These are phyloP conservation scores for Busseola fusca DNA, from an alignment of 2,888 invertebrate species.

Conservation along the genomic window DNA sequence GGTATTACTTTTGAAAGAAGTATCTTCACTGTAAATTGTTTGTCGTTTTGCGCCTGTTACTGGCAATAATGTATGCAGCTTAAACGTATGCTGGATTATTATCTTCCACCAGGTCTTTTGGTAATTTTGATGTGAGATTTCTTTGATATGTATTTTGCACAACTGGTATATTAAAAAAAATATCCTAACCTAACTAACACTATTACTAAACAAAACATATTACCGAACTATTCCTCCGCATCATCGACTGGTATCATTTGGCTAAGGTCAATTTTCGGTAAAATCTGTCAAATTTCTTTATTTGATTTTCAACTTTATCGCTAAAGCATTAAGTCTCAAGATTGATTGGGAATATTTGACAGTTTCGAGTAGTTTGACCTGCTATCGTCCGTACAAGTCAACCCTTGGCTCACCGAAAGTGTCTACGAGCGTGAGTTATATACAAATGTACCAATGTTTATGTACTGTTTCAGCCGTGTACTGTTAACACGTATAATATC, in stretches of 20 bases:
- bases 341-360: too few relatives aligned
- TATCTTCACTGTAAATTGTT: background rate
- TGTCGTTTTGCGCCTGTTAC: background rate
- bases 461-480: background rate
- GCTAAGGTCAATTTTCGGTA: too few relatives aligned
- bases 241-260: background rate
- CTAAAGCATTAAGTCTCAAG: too few relatives aligned
- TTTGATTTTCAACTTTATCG: too few relatives aligned
- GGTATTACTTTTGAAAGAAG: background rate
- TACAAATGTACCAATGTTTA: background rate
- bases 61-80: background rate
- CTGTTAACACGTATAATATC: slow-evolving; percentile 20
- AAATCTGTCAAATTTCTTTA: too few relatives aligned
- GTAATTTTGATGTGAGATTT: background rate
- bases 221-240: background rate
- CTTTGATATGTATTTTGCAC: background rate
- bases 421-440: background rate
- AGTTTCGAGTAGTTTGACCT: too few relatives aligned
- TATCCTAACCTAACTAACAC: background rate
- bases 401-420: background rate
- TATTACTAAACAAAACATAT: background rate
- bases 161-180: background rate
- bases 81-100: too few relatives aligned
- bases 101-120: background rate
- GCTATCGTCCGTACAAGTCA: too few relatives aligned